phyloP scores from a whole-genome alignment of 2,888 invertebrate species.

The Fragum fragum region DNA sequence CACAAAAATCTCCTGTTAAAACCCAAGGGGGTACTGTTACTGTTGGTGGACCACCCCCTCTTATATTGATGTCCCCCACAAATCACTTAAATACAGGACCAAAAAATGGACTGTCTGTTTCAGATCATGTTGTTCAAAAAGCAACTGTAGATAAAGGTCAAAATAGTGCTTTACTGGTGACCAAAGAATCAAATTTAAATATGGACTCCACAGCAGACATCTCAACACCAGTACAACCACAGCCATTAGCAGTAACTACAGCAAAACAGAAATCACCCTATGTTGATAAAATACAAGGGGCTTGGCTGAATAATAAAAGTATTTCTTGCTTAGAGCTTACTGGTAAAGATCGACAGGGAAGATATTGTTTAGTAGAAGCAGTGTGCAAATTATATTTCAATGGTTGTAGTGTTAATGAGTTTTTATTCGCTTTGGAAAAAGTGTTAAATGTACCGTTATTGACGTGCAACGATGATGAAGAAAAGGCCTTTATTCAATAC shows the following conservation, averaged over 20 bases:
- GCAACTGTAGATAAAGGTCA: neutral
- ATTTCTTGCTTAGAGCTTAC: slow-evolving; percentile 82
- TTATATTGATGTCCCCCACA: slow-evolving; percentile 12
- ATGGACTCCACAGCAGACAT: too few species aligned
- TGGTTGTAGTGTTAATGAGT: slow-evolving; percentile 81
- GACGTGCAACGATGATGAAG: slow-evolving; percentile 81
- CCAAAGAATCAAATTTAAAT: too few species aligned
- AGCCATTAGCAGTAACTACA: slow-evolving; percentile 26
- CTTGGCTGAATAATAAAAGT: slow-evolving; percentile 82
- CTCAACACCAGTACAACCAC: slow-evolving; percentile 33
- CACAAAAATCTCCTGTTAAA: slow-evolving; percentile 1
- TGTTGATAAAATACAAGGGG: slow-evolving; percentile 72
- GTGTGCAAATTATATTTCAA: slow-evolving; percentile 84
- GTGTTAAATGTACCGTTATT: slow-evolving; percentile 79
- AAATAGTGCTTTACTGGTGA: slow-evolving; percentile 1
- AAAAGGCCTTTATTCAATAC: slow-evolving; percentile 84
- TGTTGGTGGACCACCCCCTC: slow-evolving; percentile 16
- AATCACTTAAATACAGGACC: neutral
- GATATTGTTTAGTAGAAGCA: slow-evolving; percentile 83
- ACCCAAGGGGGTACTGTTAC: neutral
- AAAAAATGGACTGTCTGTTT: slow-evolving; percentile 3
- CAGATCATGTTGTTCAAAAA: neutral
- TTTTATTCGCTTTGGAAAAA: slow-evolving; percentile 81
- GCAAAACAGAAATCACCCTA: slow-evolving; percentile 12
- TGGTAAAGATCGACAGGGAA: slow-evolving; percentile 69